Conservation (phyloP, 2,113 vertebrate species). For the Caracal caracal region DNA sequence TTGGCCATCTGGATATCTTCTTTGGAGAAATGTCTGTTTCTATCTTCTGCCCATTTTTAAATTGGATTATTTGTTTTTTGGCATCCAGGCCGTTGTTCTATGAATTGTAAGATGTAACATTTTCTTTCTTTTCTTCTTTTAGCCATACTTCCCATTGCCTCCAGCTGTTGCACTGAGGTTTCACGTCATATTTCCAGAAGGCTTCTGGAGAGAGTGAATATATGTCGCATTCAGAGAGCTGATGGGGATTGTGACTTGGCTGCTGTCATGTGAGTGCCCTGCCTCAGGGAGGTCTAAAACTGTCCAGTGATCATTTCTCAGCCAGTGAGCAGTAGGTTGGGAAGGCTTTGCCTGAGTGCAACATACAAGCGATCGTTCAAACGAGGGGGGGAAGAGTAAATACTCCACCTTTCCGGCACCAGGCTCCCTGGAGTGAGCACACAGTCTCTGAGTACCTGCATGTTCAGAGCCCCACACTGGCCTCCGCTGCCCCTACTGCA, state of each 20-base stretch:
- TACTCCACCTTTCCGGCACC: background rate
- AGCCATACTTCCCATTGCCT: slow-evolving; percentile 85
- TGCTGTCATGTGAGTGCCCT: slow-evolving; percentile 86
- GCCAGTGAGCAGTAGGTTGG: no score
- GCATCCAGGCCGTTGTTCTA: background rate
- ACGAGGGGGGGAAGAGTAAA: background rate
- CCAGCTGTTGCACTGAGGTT: slow-evolving; percentile 83
- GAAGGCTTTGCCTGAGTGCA: background rate
- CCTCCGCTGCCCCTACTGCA: rapidly evolving
- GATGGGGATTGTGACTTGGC: slow-evolving; percentile 83
- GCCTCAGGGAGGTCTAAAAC: background rate
- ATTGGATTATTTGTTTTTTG: background rate
- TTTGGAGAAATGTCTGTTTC: background rate
- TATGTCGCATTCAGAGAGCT: slow-evolving; percentile 81
- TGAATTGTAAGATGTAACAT: background rate
- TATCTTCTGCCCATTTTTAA: background rate
- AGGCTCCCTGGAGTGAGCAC: background rate
- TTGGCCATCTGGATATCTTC: background rate
- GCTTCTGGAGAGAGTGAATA: slow-evolving; percentile 81
- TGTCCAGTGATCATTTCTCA: background rate
- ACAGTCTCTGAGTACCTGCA: background rate
- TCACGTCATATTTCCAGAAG: slow-evolving; percentile 80
- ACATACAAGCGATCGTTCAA: background rate
- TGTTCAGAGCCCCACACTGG: background rate
- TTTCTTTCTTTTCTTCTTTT: slow-evolving; percentile 51